Percentiles rank a stretch among this genome's conserved stretches.
phyloP scores from a whole-genome alignment of 1,140 invertebrate species.

The Scaptomyza hsui region DNA sequence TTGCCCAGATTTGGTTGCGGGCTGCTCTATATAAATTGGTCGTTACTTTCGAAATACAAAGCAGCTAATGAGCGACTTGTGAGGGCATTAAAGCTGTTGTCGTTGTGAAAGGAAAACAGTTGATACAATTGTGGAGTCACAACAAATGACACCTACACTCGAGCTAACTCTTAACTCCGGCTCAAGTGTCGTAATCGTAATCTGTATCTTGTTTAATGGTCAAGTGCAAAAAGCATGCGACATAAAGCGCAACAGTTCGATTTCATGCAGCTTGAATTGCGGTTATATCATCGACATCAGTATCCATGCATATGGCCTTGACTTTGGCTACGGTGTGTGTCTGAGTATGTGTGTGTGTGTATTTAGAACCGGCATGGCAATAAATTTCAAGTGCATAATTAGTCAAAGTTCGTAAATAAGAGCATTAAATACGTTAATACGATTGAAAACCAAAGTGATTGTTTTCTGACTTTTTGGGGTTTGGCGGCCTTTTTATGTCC shows the following conservation, averaged over 20 bases:
- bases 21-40: constrained; percentile 55
- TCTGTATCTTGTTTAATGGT: constrained; percentile 18
- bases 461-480: constrained; percentile 38
- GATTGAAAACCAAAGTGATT: constrained; percentile 57
- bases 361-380: constrained; percentile 52
- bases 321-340: constrained; percentile 30
- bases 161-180: neutral
- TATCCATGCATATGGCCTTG: constrained; percentile 42
- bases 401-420: constrained; percentile 35
- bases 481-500: constrained; percentile 18
- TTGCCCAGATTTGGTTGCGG: constrained; percentile 38
- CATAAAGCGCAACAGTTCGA: no score
- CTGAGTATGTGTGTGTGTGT: no score
- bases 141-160: constrained; percentile 11
- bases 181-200: constrained; percentile 56
- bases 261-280: constrained; percentile 35
- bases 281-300: constrained; percentile 43
- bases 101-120: constrained; percentile 70
- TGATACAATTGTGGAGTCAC: constrained; percentile 15
- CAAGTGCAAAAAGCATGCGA: constrained; percentile 52
- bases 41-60: constrained; percentile 67
- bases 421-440: neutral
- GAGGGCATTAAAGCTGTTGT: constrained; percentile 46
- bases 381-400: constrained; percentile 30
- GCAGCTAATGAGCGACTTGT: constrained; percentile 68